Base-by-base conservation (phyloP, 2,888 invertebrate species). In the Megamerina dolium region DNA sequence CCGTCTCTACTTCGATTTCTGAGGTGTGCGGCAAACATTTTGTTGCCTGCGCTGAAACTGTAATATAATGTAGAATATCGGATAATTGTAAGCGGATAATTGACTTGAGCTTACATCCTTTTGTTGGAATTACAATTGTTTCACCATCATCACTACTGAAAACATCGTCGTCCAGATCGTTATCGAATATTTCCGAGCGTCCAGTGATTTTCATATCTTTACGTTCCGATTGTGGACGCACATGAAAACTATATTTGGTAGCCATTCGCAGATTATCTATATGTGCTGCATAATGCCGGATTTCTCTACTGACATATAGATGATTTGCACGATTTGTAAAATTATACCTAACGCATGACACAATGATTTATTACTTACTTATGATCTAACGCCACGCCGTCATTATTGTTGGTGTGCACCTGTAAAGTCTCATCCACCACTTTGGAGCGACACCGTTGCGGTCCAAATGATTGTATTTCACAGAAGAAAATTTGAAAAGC, bases 1-100 rank as follows among this genome's bases (percentile, higher is more conserved):
- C 88, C 1, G 87, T 88, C 12, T 85, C 82, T 5, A 88, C 86
- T 67, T 86, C 84, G 37, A 88, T 87, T 64, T 87, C 87, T 37
- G 86, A 87, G 29, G 84, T 84, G 54, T 86, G 83, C 1, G 86
- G 85, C 46, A 87, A 68, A 58, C 88, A 88, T 64, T 84, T 82
- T 0, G 85, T 87, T 4, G 87, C 87, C 55, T 81, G 78, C 0
- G 87, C 87, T 52, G 87, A 85, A 79, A 87, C 87, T 87, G 64
- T 16, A 12, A 18, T 34, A 17, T 19, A 9, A 5, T 30, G 5
- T 9, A 5, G 4, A 35, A 23, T 6, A 17, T 4, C 12, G 18
- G n/a, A 9, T 14, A 31, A 31, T 10, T 4, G n/a, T 3, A 31
- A 34, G 14, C 26, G 10, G 5, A 42, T 12, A 17, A 29, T 16